A percentile compares a stretch with the other conserved stretches of the same genome.
These are phyloP conservation scores for Miniopterus natalensis DNA, from an alignment of 2,113 vertebrate species.

Conservation along the genomic window DNA sequence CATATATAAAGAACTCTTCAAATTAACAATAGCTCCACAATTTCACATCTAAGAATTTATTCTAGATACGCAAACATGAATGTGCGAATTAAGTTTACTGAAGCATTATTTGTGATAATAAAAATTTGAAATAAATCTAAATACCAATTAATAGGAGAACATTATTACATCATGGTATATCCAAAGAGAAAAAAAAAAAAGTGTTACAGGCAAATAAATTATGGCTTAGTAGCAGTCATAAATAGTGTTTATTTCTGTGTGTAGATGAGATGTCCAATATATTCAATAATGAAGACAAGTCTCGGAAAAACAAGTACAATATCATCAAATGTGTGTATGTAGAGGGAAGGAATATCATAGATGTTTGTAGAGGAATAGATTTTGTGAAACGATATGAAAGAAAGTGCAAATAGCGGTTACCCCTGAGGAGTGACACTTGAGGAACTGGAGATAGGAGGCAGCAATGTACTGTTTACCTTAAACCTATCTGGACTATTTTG, in stretches of 20 bases:
- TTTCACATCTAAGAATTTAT: not conserved
- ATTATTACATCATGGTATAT: not conserved
- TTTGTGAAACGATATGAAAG: not conserved
- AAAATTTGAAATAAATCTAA: slow-evolving; percentile 15
- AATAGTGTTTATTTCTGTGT: not conserved
- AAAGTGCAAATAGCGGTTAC: not conserved
- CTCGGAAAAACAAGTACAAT: not conserved
- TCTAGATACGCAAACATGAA: not conserved
- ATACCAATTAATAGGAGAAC: not conserved
- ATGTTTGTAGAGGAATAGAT: not conserved
- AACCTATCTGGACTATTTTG: not conserved
- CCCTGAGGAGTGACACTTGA: not conserved
- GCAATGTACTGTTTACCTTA: not conserved
- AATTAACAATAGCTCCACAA: not conserved
- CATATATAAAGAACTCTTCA: not conserved
- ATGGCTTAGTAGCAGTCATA: not conserved
- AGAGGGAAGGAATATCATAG: not conserved
- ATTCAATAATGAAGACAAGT: not conserved
- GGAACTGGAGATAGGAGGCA: not conserved
- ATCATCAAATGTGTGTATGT: not conserved
- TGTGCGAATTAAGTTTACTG: not conserved
- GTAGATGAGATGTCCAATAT: not conserved
- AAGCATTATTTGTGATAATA: not conserved
- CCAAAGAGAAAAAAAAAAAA: not conserved
- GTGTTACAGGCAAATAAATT: not conserved